These are phyloP conservation scores for Matsumyia berberina DNA, from an alignment of 2,888 invertebrate species.

Conservation along the genomic window DNA sequence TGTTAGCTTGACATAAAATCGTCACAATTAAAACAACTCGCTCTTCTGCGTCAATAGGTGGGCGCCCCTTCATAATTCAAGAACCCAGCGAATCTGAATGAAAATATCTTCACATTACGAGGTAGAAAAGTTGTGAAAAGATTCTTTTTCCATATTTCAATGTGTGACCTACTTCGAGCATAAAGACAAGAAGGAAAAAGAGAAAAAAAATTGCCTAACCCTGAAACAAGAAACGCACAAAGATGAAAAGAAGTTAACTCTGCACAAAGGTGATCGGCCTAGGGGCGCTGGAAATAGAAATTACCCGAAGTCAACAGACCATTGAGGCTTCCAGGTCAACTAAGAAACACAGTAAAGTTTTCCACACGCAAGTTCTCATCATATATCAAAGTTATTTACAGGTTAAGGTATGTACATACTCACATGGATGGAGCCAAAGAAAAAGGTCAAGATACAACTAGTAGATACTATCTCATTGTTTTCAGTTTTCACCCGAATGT, in stretches of 20 bases:
- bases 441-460: slow-evolving; percentile 33
- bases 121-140: slow-evolving; percentile 51
- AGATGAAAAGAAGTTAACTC: slow-evolving; percentile 43
- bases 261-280: slow-evolving; percentile 61
- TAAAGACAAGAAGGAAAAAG: slow-evolving; percentile 22
- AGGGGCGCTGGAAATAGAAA: slow-evolving; percentile 37
- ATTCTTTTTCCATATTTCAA: slow-evolving; percentile 44
- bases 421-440: too few relatives aligned
- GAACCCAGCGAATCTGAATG: slow-evolving; percentile 50
- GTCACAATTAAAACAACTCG: slow-evolving; percentile 52
- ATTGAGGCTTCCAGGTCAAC: slow-evolving; percentile 55
- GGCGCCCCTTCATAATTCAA: slow-evolving; percentile 64
- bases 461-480: slow-evolving; percentile 25
- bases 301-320: slow-evolving; percentile 18
- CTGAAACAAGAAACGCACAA: slow-evolving; percentile 57
- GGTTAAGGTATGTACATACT: slow-evolving; percentile 2
- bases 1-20: slow-evolving; percentile 48
- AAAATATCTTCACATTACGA: slow-evolving; percentile 58
- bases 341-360: slow-evolving; percentile 19
- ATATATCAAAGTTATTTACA: slow-evolving; percentile 1
- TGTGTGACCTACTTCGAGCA: slow-evolving; percentile 61
- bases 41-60: slow-evolving; percentile 45
- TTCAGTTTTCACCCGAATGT: slow-evolving; percentile 55
- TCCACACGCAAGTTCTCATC: slow-evolving; percentile 10
- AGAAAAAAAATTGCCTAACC: slow-evolving; percentile 30